Evolutionary conservation across 2,888 invertebrate species (phyloP).

Genomic region (Monochamus alternatus): DNA sequence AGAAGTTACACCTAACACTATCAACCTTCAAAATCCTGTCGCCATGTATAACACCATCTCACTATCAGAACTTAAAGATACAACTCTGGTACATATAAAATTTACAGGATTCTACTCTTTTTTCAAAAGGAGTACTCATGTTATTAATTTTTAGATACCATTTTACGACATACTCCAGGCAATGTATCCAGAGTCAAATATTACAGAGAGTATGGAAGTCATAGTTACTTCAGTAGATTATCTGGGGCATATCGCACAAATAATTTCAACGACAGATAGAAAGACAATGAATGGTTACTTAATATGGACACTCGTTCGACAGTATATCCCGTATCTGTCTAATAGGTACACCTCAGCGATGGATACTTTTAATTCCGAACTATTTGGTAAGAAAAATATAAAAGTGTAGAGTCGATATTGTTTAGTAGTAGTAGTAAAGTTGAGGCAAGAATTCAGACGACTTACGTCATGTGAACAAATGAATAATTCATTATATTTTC

Average conservation of each 20-base stretch:
- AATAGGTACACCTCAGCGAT: constrained; percentile 65
- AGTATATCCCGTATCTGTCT: constrained; percentile 74
- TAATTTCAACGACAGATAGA: constrained; percentile 72
- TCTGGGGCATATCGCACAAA: constrained; percentile 71
- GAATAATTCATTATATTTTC: no score
- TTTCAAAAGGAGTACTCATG: neutral
- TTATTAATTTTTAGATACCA: constrained; percentile 66
- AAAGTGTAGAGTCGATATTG: no score
- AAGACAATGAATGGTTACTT: constrained; percentile 75
- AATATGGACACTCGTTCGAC: constrained; percentile 74
- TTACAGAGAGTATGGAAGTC: constrained; percentile 73
- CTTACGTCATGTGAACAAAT: no score
- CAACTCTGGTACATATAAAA: constrained; percentile 67
- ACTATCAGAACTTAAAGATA: constrained; percentile 69
- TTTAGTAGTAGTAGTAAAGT: no score
- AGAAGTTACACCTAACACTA: constrained; percentile 70
- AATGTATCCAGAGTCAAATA: constrained; percentile 71
- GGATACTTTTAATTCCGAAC: constrained; percentile 61
- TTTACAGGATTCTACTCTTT: neutral
- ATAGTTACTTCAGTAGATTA: constrained; percentile 73
- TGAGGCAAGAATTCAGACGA: no score
- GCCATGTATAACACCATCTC: constrained; percentile 67
- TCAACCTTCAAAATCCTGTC: constrained; percentile 66
- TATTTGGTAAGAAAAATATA: constrained; percentile 60
- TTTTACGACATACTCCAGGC: constrained; percentile 71